Percentiles rank a stretch among this genome's conserved stretches.
phyloP scores from a whole-genome alignment of 2,888 invertebrate species.

The Gordius sp. region DNA sequence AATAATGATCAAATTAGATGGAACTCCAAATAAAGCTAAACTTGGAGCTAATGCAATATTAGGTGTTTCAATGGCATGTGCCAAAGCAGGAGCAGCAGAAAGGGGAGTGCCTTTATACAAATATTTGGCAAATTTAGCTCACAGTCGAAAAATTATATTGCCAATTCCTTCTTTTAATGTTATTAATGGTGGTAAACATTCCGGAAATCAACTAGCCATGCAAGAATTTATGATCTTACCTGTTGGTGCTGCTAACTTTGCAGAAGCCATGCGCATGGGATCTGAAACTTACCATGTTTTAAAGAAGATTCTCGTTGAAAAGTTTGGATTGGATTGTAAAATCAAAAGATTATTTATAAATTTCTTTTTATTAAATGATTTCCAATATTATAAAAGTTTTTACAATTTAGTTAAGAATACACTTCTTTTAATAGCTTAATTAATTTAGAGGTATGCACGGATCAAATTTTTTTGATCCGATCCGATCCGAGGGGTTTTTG shows the following conservation, averaged over 20 bases:
- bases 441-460: too few species aligned
- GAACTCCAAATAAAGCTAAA: conserved; percentile 66
- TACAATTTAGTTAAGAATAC: too few species aligned
- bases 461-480: too few species aligned
- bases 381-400: background rate
- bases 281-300: conserved; percentile 78
- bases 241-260: conserved; percentile 60
- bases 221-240: conserved; percentile 82
- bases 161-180: conserved; percentile 96
- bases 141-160: conserved; percentile 58
- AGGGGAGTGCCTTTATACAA: conserved; percentile 30
- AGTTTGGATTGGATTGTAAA: conserved; percentile 49
- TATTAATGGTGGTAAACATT: conserved; percentile 93
- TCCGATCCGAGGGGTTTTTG: too few species aligned
- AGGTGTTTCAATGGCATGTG: conserved; percentile 78
- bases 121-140: conserved; percentile 80
- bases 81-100: conserved; percentile 87
- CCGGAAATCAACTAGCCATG: conserved; percentile 60
- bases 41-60: conserved; percentile 89
- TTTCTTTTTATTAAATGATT: background rate
- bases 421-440: too few species aligned
- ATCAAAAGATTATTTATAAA: background rate
- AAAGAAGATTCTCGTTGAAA: conserved; percentile 69
- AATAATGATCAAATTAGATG: conserved; percentile 60
- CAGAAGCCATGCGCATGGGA: conserved; percentile 94